Evolutionary conservation across 1,140 invertebrate species (phyloP).

Genomic region (Helicoverpa zea): DNA sequence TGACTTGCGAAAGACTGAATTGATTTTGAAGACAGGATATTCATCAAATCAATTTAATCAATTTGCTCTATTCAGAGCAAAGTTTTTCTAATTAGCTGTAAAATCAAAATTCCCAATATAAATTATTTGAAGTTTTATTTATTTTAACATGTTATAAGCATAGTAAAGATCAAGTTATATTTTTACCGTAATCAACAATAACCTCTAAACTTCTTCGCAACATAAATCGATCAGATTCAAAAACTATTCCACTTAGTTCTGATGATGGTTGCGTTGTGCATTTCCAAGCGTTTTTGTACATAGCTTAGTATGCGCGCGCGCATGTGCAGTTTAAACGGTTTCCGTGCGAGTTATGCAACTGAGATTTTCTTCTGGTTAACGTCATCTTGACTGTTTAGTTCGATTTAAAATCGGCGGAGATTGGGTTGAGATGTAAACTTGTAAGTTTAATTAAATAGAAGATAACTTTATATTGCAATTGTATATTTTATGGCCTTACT

Average conservation of each 20-base stretch:
- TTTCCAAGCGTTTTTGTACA: conserved; percentile 25
- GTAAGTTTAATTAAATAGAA: background rate
- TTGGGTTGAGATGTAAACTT: background rate
- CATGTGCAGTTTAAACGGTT: conserved; percentile 23
- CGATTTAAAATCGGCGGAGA: background rate
- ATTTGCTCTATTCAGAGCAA: no score
- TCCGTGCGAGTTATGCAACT: conserved; percentile 27
- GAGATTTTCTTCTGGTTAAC: conserved; percentile 34
- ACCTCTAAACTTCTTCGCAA: background rate
- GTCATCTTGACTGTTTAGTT: conserved; percentile 21
- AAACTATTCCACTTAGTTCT: conserved; percentile 26
- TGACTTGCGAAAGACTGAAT: no score
- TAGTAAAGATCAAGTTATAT: no score
- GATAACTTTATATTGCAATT: background rate
- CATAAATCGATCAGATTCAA: background rate
- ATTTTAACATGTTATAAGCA: no score
- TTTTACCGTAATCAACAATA: no score
- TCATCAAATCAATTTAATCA: no score
- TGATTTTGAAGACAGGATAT: no score
- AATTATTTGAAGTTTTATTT: no score
- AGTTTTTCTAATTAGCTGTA: no score
- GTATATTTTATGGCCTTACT: no score
- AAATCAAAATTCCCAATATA: no score
- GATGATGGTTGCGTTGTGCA: conserved; percentile 10
- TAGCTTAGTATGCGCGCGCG: conserved; percentile 17